Percentiles rank a stretch among this genome's conserved stretches.
These are phyloP conservation scores for Orthonevra nobilis DNA, from an alignment of 2,888 invertebrate genomes.

Conservation along the genomic window DNA sequence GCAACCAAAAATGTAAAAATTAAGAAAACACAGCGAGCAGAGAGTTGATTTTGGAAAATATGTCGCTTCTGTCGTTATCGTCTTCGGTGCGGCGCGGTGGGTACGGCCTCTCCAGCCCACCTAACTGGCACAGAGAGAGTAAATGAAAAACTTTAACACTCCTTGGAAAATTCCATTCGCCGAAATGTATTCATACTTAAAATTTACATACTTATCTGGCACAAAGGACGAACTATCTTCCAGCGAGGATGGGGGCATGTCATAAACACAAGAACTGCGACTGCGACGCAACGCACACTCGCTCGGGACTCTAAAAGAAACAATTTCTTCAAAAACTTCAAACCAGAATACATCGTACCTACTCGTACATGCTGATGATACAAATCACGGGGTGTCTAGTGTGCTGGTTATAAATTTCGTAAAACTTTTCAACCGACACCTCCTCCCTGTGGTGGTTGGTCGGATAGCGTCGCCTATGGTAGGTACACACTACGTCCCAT, in stretches of 20 bases:
- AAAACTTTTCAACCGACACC: constrained; percentile 48
- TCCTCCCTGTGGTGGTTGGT: background rate
- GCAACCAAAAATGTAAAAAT: constrained; percentile 37
- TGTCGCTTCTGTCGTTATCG: constrained; percentile 12
- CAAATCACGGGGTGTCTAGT: constrained; percentile 36
- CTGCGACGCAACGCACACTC: background rate
- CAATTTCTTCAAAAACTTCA: constrained; percentile 50
- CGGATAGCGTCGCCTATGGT: background rate
- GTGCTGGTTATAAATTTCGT: constrained; percentile 52
- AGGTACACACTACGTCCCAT: background rate
- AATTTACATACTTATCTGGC: constrained; percentile 50
- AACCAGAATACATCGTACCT: too few species aligned
- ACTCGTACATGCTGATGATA: constrained; percentile 39
- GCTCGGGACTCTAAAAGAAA: background rate
- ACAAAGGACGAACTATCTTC: constrained; percentile 33
- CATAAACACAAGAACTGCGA: constrained; percentile 17
- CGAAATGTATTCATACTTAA: constrained; percentile 43
- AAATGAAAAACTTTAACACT: constrained; percentile 59
- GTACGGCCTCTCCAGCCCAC: background rate
- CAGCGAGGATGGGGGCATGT: constrained; percentile 10
- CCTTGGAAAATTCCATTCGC: constrained; percentile 50
- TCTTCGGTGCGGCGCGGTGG: background rate
- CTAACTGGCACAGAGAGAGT: constrained; percentile 13
- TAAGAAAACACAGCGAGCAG: constrained; percentile 21
- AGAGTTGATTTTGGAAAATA: constrained; percentile 29